Evolutionary conservation across 2,888 invertebrate genomes (phyloP), one percentile per base, ranked within the genome.

Genomic region (Lycophotia porphyrea): DNA sequence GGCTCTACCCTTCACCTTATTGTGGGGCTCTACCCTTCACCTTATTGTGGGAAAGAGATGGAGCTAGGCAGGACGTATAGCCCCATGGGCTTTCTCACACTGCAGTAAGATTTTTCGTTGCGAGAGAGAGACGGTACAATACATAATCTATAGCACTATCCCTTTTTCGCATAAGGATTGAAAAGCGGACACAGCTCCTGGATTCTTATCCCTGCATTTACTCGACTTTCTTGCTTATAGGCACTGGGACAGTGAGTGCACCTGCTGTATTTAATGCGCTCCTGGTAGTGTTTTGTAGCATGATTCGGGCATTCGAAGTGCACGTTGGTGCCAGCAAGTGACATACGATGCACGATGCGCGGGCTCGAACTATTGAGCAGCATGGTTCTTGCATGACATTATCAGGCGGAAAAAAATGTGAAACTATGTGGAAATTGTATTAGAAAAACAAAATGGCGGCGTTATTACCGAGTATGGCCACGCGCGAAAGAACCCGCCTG

Each of bases 261-360:
- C 8, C 44, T 31, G 24, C 18, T 36, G 36, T 55, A 31, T 31
- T 67, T 47, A 1, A 21, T 77, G 81, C 13, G 52, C 24, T 77
- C 81, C 75, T 77, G 24, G 74, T 77, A 52, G 27, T 2, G 2
- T 18, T 5, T 73, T n/a, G 9, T 34, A n/a, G n/a, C n/a, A 27
- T n/a, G 5, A 3, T 18, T 27, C 21, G 24, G 1, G 24, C 27
- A 36, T 44, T 18, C 24, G 18, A n/a, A 8, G 24, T 75, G 24
- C 13, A 34, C 18, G 34, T n/a, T 1, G 49, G 49, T 1, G 5
- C 42, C 42, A 42, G 44, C 42, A 27, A 1, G 24, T 42, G 31
- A 1, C 34, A 18, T 74, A 60, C 31, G 18, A 31, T 74, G 31
- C 31, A 31, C 36, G 24, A 18, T 76, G 34, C 21, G n/a, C 39